Base-by-base conservation (phyloP, 2,113 vertebrate genomes). In the Bucco capensis region DNA sequence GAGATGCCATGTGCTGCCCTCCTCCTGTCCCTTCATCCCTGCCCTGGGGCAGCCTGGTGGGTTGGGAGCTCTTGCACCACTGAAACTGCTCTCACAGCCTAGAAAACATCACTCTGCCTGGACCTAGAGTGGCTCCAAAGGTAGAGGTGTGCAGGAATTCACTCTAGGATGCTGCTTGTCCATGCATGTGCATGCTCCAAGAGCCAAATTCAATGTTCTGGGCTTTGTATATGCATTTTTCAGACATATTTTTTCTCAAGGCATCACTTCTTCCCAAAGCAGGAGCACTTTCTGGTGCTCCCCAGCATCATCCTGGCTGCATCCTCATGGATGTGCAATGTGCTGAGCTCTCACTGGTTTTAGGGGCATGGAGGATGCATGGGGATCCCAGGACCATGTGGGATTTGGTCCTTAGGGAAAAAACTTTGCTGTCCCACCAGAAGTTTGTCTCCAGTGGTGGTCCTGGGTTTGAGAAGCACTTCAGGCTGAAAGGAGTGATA, bases 31-130 rank as follows among this genome's bases (percentile, higher is more conserved):
- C 44, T 75, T 42, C 31, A 53, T 13, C 25, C 65, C 6, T 22
- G 11, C 14, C 21, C 58, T 49, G n/a, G 21, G 30, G 4, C 25
- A 62, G 8, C 5, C 5, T 15, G 66, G 13, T 25, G 53, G 9
- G 3, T 51, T 19, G 10, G n/a, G 49, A 89, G 21, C 62, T 27
- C 35, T 50, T 69, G 28, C n/a, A 31, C 22, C 18, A 15, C 6
- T 23, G 12, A 64, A 78, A 30, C 17, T n/a, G 10, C 4, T 62
- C 28, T 42, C 3, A 3, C 53, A 64, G 27, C 22, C 44, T 5
- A 4, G 61, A 37, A 46, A 61, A 1, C 6, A 10, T 50, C 0
- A 0, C 19, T 54, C 35, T 72, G 10, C 14, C 38, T 10, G 40
- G 30, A 27, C 8, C 14, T 21, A 25, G 27, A 54, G 40, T 1